A percentile compares a stretch with the other conserved stretches of the same genome.
Conservation (phyloP, 2,113 vertebrate species). For the Plecturocebus donacophilus region DNA sequence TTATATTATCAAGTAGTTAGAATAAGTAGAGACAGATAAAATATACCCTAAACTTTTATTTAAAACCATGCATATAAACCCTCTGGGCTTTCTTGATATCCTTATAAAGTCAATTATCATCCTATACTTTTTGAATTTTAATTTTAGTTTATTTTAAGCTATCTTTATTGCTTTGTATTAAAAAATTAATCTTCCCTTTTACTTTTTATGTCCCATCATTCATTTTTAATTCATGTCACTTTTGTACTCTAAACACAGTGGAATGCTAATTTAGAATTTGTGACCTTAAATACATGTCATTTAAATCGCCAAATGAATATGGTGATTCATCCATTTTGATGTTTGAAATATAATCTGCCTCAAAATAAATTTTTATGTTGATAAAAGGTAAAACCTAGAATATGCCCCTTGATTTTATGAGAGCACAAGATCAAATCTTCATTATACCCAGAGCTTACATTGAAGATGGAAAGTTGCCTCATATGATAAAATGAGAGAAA, state of each 20-base stretch:
- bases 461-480: not conserved
- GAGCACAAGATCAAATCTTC: not conserved
- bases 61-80: not conserved
- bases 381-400: not conserved
- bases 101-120: not conserved
- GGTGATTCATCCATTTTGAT: not conserved
- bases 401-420: not conserved
- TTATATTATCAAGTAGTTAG: constrained; percentile 20
- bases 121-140: not conserved
- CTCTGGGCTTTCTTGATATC: not conserved
- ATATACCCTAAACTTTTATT: not conserved
- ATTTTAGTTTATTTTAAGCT: not conserved
- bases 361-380: not conserved
- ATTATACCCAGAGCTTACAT: not conserved
- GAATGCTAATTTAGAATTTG: not conserved
- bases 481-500: not conserved
- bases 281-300: not conserved
- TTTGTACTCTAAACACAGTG: not conserved
- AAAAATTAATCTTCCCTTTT: not conserved
- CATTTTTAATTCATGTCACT: not conserved
- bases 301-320: not conserved
- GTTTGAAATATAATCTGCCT: not conserved
- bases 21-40: not conserved
- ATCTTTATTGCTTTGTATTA: not conserved
- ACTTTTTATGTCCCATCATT: not conserved